Evolutionary conservation across 1,140 invertebrate species (phyloP), one percentile per base, ranked within the genome.

Genomic region (Chionoecetes opilio): DNA sequence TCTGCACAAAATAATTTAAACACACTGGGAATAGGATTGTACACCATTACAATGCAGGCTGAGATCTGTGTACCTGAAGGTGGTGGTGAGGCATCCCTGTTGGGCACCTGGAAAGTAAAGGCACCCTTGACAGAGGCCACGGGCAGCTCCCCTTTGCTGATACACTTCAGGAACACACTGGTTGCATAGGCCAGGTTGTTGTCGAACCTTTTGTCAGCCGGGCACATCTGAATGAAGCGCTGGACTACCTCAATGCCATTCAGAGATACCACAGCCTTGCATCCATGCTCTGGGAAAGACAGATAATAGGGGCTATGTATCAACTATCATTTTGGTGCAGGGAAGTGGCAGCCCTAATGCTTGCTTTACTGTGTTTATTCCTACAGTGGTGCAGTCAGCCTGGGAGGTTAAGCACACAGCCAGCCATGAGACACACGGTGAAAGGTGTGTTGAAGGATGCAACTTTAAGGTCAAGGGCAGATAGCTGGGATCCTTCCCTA

Each of bases 191-290:
- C 97, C 88, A 98, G 96, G 0, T 98, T 96, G 32, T 97, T 97
- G 96, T 98, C 98, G 96, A 98, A 98, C 9, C 97, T 97, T 90
- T 98, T 97, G 96, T 98, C 98, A 96, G 98, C 97, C 3, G 98
- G 98, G 96, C 98, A 98, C 82, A 97, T 96, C 95, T 96, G 96
- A 96, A 96, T 95, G 82, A 95, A 96, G 11, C 94, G 82, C 91
- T 96, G 96, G n/a, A 96, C 94, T n/a, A 96, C 95, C 29, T 96
- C 95, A 84, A 94, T 95, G 35, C 96, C 95, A 91, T 95, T 96
- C 21, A 96, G 91, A 46, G 85, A 93, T 21, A 96, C 46, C 75
- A 93, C 89, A 91, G 90, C 90, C 93, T 96, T 95, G 91, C 96
- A 94, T 37, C 84, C 95, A 84, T 95, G 96, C 96, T 94, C 91